Evolutionary conservation across 2,113 vertebrate genomes (phyloP), one percentile per base, ranked within the genome.

Genomic region (Mungos mungo): DNA sequence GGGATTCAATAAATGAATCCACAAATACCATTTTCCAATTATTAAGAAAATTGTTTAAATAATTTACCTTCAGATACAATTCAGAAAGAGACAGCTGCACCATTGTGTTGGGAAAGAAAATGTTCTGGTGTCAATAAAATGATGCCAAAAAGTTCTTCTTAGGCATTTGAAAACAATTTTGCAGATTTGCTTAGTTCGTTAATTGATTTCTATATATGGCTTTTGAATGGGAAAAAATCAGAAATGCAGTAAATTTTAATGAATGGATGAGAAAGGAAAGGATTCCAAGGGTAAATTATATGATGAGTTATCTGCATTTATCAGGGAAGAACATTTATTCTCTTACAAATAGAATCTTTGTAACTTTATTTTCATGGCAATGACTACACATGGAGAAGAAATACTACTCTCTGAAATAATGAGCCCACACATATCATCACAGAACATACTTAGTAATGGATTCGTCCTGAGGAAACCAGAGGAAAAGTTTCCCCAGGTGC

Each of bases 11-110:
- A 98, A 98, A 96, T 54, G 35, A 88, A 88, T 84, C 82, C 8
- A 91, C 88, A 93, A 96, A 96, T 94, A 90, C 83, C 74, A 96
- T 84, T 97, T 94, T 95, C 82, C 38, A 92, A 94, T 76, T 88
- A 63, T 90, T 96, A 98, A 98, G 81, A 97, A 12, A 85, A 97
- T 45, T 96, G 23, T 72, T 91, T 93, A 96, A 88, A 54, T 92
- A 87, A 87, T 93, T 98, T 98, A 85, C 50, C 63, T 94, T 95
- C 79, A 95, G 35, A 92, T 76, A 47, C 52, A 66, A 87, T 80
- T 84, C 57, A 74, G 80, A 97, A 97, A 96, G 65, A 97, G 98
- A 92, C 84, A 35, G 35, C 97, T 84, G 27, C 54, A 54, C 65
- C 63, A 25, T 95, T 45, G 6, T 35, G 45, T 11, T 19, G 18